A percentile compares a stretch with the other conserved stretches of the same genome.
phyloP scores from a whole-genome alignment of 2,113 vertebrate species.

The Cheirogaleus medius region DNA sequence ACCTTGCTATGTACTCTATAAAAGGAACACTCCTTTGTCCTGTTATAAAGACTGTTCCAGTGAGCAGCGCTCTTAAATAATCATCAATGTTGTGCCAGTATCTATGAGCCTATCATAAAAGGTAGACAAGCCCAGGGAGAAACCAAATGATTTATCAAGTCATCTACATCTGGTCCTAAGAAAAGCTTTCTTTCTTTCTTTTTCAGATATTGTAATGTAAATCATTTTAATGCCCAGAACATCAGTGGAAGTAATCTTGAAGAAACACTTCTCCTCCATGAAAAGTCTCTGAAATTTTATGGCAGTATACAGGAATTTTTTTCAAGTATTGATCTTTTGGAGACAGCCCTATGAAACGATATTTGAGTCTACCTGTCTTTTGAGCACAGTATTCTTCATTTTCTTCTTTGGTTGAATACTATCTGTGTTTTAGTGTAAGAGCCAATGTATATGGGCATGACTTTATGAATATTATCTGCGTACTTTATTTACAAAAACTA shows the following conservation, averaged over 20 bases:
- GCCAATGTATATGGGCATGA: slow-evolving; percentile 1
- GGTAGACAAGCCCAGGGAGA: slow-evolving; percentile 7
- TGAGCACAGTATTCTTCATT: neutral
- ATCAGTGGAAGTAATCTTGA: slow-evolving; percentile 83
- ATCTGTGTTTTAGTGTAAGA: neutral
- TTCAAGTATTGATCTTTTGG: slow-evolving; percentile 82
- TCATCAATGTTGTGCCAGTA: neutral
- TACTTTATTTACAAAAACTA: slow-evolving; percentile 30
- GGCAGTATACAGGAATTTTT: slow-evolving; percentile 86
- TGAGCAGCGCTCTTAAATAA: slow-evolving; percentile 63
- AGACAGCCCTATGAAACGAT: slow-evolving; percentile 84
- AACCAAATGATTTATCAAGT: slow-evolving; percentile 68
- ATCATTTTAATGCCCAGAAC: slow-evolving; percentile 81
- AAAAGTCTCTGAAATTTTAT: slow-evolving; percentile 88
- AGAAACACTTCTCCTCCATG: slow-evolving; percentile 89
- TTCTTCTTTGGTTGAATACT: neutral
- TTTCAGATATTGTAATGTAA: slow-evolving; percentile 89
- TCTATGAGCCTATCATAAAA: slow-evolving; percentile 45
- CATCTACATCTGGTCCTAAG: slow-evolving; percentile 67
- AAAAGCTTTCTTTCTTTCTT: slow-evolving; percentile 50
- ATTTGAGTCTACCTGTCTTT: neutral
- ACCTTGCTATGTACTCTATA: neutral
- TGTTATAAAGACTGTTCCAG: neutral
- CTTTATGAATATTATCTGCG: neutral
- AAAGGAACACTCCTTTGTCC: neutral